Evolutionary conservation across 2,113 vertebrate species (phyloP).

Genomic region (Dipodomys merriami): DNA sequence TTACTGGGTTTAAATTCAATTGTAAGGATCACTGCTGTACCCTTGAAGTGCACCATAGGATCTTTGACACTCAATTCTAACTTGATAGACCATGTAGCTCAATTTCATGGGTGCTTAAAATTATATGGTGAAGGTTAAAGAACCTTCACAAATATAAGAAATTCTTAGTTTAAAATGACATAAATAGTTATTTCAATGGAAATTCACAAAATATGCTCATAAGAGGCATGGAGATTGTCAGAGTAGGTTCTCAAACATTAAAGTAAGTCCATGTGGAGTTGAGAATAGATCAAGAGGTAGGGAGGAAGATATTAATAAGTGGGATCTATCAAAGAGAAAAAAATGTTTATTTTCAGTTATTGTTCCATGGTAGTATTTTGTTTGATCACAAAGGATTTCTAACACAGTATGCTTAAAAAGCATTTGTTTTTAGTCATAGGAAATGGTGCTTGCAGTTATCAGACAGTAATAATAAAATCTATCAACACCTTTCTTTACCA

Average conservation of each 20-base stretch:
- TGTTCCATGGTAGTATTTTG: neutral
- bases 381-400: neutral
- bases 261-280: neutral
- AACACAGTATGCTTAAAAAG: neutral
- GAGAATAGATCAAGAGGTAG: no score
- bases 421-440: neutral
- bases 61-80: neutral
- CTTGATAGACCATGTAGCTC: neutral
- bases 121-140: neutral
- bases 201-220: neutral
- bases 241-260: neutral
- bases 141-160: conserved; percentile 6
- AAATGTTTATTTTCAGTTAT: neutral
- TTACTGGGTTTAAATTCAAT: neutral
- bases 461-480: neutral
- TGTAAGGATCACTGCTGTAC: neutral
- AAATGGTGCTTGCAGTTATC: neutral
- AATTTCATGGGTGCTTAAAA: neutral
- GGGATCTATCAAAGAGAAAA: neutral
- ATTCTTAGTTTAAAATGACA: neutral
- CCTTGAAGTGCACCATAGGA: neutral
- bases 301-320: neutral
- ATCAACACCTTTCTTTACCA: neutral
- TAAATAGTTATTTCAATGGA: neutral
- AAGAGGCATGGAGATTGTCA: neutral